These are phyloP conservation scores for Protobothrops mucrosquamatus DNA, from an alignment of 2,113 vertebrate species.

Conservation along the genomic window DNA sequence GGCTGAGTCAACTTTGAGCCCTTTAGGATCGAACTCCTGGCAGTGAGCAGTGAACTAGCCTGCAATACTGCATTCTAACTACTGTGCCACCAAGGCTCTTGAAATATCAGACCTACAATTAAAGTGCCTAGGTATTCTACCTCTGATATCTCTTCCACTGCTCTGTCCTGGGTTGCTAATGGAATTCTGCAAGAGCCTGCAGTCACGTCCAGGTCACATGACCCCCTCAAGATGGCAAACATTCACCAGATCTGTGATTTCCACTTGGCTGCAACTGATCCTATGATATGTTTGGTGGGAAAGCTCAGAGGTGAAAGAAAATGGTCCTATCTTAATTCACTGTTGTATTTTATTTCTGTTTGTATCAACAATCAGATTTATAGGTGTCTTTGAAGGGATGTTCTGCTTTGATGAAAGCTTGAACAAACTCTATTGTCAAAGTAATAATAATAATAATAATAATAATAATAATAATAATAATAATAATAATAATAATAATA, in stretches of 20 bases:
- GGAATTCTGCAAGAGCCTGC: neutral
- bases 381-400: neutral
- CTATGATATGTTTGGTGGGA: neutral
- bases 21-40: neutral
- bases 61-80: neutral
- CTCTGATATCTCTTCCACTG: constrained; percentile 25
- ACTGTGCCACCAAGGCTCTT: neutral
- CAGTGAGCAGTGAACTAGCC: neutral
- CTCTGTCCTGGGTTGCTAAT: constrained; percentile 16
- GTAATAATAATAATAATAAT: too few relatives aligned
- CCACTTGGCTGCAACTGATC: neutral
- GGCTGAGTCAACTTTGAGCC: neutral
- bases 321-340: neutral
- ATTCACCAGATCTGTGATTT: neutral
- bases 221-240: neutral
- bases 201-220: neutral
- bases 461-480: too few relatives aligned
- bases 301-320: neutral
- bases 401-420: neutral
- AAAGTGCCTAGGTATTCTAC: constrained; percentile 7
- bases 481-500: too few relatives aligned
- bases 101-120: constrained; percentile 19
- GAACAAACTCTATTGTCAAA: neutral
- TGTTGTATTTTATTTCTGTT: neutral
- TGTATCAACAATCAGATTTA: neutral